Base-by-base conservation (phyloP, 2,888 invertebrate species). In the Leptinotarsa juncta region DNA sequence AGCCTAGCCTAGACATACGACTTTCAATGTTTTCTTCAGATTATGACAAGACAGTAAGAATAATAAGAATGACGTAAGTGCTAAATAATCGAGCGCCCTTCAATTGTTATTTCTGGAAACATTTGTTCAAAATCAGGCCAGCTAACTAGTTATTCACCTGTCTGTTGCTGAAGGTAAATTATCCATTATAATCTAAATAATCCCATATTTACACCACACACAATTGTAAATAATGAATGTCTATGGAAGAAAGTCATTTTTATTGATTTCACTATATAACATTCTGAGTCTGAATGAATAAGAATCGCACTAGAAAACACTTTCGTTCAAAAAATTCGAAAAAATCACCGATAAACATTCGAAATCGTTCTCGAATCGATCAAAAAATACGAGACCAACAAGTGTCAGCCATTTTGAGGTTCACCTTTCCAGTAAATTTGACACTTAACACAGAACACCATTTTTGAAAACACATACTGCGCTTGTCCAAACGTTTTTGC, bases 401-500 rank as follows among this genome's bases (percentile, higher is more conserved):
- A 87, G 87, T 87, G 87, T 86, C 86, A 86, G 87, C 87, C 87
- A 87, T 87, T 82, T 87, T 87, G 70, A 75, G 73, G 74, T 75
- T 77, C 77, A 68, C 68, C 69, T 53, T 23, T 57, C 57, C 57
- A 57, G 15, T 16, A 51, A 51, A n/a, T 51, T 32, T 51, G 51
- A 51, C 51, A 51, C 16, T 42, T 51, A 7, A 16, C 51, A 51
- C 15, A n/a, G 51, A 51, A 42, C 12, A 42, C 42, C 42, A 42
- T 42, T 10, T 12, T 42, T 42, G 42, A 57, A 15, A 57, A 57
- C 57, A 23, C 23, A 23, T 67, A 53, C 65, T 70, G 18, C 88
- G 88, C 84, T 94, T 94, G 57, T 92, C 89, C 57, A 10, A 42
- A 10, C 42, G 42, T 7, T 42, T 42, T 0, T 42, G 1, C 42